phyloP scores from a whole-genome alignment of 2,888 invertebrate species.

The Cheilosia urbana region DNA sequence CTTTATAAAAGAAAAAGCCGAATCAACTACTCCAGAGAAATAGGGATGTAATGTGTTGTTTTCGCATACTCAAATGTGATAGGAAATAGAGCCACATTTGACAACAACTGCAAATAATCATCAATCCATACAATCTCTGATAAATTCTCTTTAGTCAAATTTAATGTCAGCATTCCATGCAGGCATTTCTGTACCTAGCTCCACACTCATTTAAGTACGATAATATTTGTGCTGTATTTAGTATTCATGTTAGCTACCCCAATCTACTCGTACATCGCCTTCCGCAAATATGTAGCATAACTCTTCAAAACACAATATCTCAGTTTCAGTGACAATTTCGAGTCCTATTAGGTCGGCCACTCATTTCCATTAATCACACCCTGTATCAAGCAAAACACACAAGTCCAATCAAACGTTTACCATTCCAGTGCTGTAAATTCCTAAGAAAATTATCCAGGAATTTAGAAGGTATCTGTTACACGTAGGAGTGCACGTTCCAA shows the following conservation, averaged over 20 bases:
- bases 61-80: no score
- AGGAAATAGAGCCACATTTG: no score
- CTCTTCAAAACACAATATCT: slow-evolving; percentile 1
- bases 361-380: slow-evolving; percentile 63
- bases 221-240: slow-evolving; percentile 16
- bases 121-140: background rate
- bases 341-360: slow-evolving; percentile 16
- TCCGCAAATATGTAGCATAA: slow-evolving; percentile 11
- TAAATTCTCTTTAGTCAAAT: slow-evolving; percentile 45
- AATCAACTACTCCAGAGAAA: no score
- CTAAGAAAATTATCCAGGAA: slow-evolving; percentile 38
- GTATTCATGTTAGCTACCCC: slow-evolving; percentile 63
- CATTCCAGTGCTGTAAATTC: slow-evolving; percentile 59
- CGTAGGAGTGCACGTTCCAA: slow-evolving; percentile 35
- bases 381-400: slow-evolving; percentile 52
- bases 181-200: slow-evolving; percentile 4
- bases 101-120: no score
- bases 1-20: no score
- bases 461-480: slow-evolving; percentile 37
- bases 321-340: background rate
- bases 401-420: slow-evolving; percentile 69
- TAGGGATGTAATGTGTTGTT: no score
- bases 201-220: slow-evolving; percentile 27
- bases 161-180: slow-evolving; percentile 60
- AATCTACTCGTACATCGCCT: no score